Evolutionary conservation across 2,888 invertebrate species (phyloP).

Genomic region (Craniophora ligustri): DNA sequence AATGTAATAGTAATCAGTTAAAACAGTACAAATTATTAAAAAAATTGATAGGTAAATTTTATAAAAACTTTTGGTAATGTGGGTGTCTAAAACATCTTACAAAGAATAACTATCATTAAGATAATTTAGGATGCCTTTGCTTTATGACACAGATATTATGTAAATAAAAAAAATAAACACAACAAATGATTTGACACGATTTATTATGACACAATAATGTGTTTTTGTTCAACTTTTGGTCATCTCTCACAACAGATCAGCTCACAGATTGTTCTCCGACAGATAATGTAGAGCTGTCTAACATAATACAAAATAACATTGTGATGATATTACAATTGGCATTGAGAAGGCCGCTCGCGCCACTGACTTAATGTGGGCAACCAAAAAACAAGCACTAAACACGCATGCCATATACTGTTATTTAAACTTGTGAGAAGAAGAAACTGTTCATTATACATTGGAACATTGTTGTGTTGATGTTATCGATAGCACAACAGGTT

Average conservation of each 20-base stretch:
- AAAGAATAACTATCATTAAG: no score
- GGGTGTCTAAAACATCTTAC: no score
- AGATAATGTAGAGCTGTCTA: conserved; percentile 11
- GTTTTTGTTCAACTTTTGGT: background rate
- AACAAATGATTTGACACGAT: background rate
- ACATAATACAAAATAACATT: conserved; percentile 16
- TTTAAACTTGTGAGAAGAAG: background rate
- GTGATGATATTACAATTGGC: conserved; percentile 13
- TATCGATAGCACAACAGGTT: background rate
- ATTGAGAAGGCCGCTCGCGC: conserved; percentile 28
- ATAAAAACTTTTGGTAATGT: no score
- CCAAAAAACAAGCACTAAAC: conserved; percentile 22
- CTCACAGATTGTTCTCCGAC: background rate
- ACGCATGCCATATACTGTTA: conserved; percentile 2
- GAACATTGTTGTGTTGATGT: background rate
- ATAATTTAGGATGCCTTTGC: no score
- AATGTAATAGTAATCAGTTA: no score
- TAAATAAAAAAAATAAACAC: no score
- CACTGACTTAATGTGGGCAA: no score
- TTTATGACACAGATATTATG: no score
- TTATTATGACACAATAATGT: conserved; percentile 2
- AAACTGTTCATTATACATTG: background rate
- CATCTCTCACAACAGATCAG: conserved; percentile 6
- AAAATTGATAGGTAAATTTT: no score
- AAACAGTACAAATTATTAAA: no score